phyloP scores from a whole-genome alignment of 2,797 vertebrate genomes.

The Xenopus petersii region DNA sequence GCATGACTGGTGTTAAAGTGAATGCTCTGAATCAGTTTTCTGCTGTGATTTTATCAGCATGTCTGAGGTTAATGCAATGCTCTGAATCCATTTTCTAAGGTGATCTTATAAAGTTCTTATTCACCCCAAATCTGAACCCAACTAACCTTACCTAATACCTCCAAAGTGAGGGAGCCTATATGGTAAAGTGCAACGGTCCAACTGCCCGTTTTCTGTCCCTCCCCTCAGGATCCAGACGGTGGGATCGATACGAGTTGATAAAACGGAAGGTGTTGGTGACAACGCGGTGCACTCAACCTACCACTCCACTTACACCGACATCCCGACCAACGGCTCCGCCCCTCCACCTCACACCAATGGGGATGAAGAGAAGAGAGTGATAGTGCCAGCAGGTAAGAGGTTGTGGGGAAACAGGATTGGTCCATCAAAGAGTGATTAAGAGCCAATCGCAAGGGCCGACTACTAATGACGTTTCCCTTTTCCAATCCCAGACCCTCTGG shows the following conservation, averaged over 20 bases:
- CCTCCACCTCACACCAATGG: constrained; percentile 56
- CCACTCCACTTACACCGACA: constrained; percentile 68
- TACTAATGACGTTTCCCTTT: not conserved
- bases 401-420: no score
- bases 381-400: constrained; percentile 71
- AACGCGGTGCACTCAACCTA: constrained; percentile 62
- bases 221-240: constrained; percentile 70
- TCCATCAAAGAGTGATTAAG: not conserved
- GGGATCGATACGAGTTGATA: constrained; percentile 71
- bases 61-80: no score
- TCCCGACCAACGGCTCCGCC: constrained; percentile 66
- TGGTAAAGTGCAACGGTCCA: no score
- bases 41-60: no score
- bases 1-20: no score
- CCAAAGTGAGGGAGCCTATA: no score
- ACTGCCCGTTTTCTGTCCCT: not conserved
- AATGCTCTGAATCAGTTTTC: no score
- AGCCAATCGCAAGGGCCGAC: no score
- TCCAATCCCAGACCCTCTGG: constrained; percentile 64
- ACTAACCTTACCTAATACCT: no score
- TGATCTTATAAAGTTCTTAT: no score
- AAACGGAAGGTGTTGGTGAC: constrained; percentile 68
- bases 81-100: no score
- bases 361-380: constrained; percentile 81
- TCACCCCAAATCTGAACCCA: no score